Base-by-base conservation (phyloP, 1,140 invertebrate species). In the Penaeus chinensis region DNA sequence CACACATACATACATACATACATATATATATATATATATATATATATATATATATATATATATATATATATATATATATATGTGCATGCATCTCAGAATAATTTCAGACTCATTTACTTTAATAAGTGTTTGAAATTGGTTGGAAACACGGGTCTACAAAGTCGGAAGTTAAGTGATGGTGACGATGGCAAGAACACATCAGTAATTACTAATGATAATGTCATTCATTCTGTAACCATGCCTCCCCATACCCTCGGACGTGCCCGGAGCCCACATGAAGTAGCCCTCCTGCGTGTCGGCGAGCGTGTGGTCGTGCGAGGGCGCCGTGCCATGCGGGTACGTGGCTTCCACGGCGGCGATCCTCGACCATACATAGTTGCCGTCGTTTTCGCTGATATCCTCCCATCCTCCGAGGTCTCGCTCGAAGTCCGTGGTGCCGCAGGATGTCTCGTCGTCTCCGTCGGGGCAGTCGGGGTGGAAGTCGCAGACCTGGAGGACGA, bases 381-480 rank as follows among this genome's bases (percentile, higher is more conserved):
- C 20, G 63, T 82, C 80, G 27, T 82, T 63, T 7, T 66, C 27
- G 16, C 63, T 65, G 18, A 20, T 37, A 22, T 82, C 63, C 27
- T 22, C 27, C 80, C 80, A 82, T 4, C 80, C 80, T 7, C 27
- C 60, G 27, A 66, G 61, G 32, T 42, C 80, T 22, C 47, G 19
- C 63, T 82, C 80, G 32, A 82, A 82, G 63, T 82, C 63, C 22
- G 80, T 66, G 22, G 27, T n/a, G 42, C 60, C 62, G 63, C 80
- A 82, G 19, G 80, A 37, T 11, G 61, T 5, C 63, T 82, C 80
- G 37, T 82, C 80, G 42, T 82, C 80, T 37, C 80, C 80, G 42
- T 66, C 60, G 8, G 80, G 80, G 32, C 80, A 82, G 18, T 82
- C 80, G 18, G 66, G 63, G 54, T 54, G 54, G 54, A 54, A 54